phyloP scores from a whole-genome alignment of 2,113 vertebrate species.

The Lycocorax pyrrhopterus region DNA sequence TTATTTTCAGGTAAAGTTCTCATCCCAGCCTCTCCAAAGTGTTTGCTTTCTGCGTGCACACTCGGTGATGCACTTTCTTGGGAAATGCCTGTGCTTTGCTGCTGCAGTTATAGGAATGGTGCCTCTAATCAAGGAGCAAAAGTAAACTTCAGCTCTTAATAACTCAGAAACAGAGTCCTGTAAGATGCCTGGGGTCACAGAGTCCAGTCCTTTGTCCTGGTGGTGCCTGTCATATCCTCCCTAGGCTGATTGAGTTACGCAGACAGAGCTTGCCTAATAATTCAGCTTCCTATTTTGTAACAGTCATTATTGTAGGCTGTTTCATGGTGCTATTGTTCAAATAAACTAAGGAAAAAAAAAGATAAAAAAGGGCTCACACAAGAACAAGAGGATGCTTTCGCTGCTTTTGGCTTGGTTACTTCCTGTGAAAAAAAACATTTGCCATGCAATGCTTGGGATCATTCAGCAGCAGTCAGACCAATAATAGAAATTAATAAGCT shows the following conservation, averaged over 20 bases:
- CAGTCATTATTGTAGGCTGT: constrained; percentile 46
- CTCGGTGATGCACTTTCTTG: neutral
- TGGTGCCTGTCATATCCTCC: constrained; percentile 46
- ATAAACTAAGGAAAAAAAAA: neutral
- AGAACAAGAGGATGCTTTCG: constrained; percentile 48
- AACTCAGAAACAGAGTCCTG: neutral
- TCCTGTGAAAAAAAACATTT: neutral
- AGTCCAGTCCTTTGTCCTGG: constrained; percentile 43
- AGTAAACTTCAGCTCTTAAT: neutral
- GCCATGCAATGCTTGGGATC: neutral
- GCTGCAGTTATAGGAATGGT: neutral
- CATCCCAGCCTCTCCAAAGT: neutral
- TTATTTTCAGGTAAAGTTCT: neutral
- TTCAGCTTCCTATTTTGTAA: constrained; percentile 64
- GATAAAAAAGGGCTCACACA: neutral
- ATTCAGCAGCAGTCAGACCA: neutral
- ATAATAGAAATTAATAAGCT: neutral
- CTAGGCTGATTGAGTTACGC: constrained; percentile 19
- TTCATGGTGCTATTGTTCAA: constrained; percentile 46
- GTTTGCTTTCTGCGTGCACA: accelerated
- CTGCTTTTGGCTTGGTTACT: constrained; percentile 4
- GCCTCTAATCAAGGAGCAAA: neutral
- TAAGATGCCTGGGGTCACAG: neutral
- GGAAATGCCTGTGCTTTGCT: neutral
- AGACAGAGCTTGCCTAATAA: constrained; percentile 57